phyloP scores from a whole-genome alignment of 2,113 vertebrate genomes.

The Thunnus thynnus region DNA sequence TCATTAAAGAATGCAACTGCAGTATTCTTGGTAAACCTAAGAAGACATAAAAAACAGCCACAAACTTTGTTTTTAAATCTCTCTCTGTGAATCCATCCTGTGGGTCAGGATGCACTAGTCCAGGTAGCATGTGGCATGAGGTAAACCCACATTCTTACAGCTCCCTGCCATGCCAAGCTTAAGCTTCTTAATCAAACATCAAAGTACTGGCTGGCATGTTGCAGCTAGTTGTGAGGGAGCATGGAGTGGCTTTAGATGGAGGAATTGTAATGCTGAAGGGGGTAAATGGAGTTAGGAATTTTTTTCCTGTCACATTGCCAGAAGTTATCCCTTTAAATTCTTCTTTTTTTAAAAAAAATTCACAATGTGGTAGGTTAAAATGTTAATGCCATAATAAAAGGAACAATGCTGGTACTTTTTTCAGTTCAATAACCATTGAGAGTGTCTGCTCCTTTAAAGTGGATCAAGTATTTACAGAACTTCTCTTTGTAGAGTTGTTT shows the following conservation, averaged over 20 bases:
- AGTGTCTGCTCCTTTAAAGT: neutral
- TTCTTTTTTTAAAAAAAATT: neutral
- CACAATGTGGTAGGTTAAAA: neutral
- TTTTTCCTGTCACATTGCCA: conserved; percentile 38
- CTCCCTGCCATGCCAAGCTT: conserved; percentile 6
- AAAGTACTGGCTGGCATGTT: conserved; percentile 58
- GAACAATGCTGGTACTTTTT: neutral
- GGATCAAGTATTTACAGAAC: neutral
- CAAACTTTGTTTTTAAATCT: neutral
- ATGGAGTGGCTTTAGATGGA: conserved; percentile 37
- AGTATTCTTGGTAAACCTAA: neutral
- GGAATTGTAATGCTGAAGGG: conserved; percentile 32
- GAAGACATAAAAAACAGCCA: too few relatives aligned
- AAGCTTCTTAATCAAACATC: conserved; percentile 55
- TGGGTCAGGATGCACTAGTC: neutral
- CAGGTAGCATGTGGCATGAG: neutral
- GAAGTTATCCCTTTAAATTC: conserved; percentile 30
- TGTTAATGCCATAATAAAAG: neutral
- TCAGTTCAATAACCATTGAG: neutral
- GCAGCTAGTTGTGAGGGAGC: conserved; percentile 52
- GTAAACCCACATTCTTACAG: conserved; percentile 38
- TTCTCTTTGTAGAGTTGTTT: too few relatives aligned
- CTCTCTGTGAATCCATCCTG: neutral
- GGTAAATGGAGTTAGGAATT: conserved; percentile 29
- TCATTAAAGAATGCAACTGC: conserved; percentile 14